Conservation (phyloP, 2,113 vertebrate genomes). For the Platichthys stellatus region DNA sequence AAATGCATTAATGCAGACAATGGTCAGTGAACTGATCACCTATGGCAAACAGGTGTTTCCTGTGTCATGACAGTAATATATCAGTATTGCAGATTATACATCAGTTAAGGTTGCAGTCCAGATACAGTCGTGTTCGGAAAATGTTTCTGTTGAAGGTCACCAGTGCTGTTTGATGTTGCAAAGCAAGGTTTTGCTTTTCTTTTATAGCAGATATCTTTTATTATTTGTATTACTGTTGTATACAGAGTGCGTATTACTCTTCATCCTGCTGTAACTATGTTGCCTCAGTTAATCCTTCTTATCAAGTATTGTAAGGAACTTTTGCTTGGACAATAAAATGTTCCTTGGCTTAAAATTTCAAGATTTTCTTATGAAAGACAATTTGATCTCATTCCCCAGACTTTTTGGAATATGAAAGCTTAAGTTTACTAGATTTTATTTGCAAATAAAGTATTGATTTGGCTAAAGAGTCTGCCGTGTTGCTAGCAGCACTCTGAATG, state of each 20-base stretch:
- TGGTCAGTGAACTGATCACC: neutral
- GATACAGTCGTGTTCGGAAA: conserved; percentile 20
- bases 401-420: neutral
- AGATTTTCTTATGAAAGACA: neutral
- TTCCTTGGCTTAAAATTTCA: conserved; percentile 52
- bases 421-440: neutral
- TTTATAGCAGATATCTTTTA: conserved; percentile 16
- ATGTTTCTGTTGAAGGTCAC: conserved; percentile 11
- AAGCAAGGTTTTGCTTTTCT: conserved; percentile 1
- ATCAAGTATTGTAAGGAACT: conserved; percentile 53
- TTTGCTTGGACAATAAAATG: conserved; percentile 74
- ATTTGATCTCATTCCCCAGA: no score
- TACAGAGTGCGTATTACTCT: conserved; percentile 31
- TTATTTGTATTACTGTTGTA: conserved; percentile 44
- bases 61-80: neutral
- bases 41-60: neutral
- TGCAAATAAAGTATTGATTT: no score
- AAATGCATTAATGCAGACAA: conserved; percentile 19
- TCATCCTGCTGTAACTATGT: conserved; percentile 44
- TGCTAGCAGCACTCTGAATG: no score
- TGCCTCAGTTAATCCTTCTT: conserved; percentile 56
- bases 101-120: neutral
- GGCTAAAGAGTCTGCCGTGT: no score
- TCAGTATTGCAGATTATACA: conserved; percentile 22
- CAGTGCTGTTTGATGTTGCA: conserved; percentile 48